A percentile compares a stretch with the other conserved stretches of the same genome.
phyloP scores from a whole-genome alignment of 2,888 invertebrate species.

The Drosophila hamatofila region DNA sequence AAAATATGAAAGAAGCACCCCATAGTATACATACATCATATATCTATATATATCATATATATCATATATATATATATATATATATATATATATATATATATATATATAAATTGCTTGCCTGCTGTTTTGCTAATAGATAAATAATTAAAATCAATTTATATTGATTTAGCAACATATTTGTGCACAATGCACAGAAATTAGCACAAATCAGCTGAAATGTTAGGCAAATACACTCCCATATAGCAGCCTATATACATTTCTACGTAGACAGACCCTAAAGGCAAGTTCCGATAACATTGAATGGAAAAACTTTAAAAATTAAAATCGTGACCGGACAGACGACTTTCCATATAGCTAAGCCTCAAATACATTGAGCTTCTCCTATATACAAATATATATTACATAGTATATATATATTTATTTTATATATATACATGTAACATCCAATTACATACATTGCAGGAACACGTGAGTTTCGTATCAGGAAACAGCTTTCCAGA shows the following conservation, averaged over 20 bases:
- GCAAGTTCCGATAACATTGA: slow-evolving; percentile 19
- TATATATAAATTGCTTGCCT: slow-evolving; percentile 40
- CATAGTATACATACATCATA: neutral
- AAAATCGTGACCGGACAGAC: slow-evolving; percentile 52
- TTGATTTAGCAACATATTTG: slow-evolving; percentile 76
- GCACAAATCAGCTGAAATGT: slow-evolving; percentile 76
- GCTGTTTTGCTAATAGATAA: slow-evolving; percentile 76
- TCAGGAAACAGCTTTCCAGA: slow-evolving; percentile 43
- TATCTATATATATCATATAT: neutral
- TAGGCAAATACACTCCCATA: slow-evolving; percentile 55
- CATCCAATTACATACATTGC: slow-evolving; percentile 48
- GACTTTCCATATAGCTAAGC: slow-evolving; percentile 21
- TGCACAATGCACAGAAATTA: slow-evolving; percentile 64
- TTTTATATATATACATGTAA: neutral
- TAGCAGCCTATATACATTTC: neutral
- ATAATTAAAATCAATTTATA: slow-evolving; percentile 82
- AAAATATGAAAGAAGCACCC: slow-evolving; percentile 8
- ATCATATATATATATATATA: neutral
- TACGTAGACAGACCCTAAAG: slow-evolving; percentile 24
- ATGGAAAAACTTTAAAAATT: slow-evolving; percentile 9
- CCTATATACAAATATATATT: neutral
- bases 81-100: too few relatives aligned
- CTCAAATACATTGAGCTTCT: neutral
- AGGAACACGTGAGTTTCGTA: slow-evolving; percentile 68
- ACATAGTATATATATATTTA: neutral